Evolutionary conservation across 2,888 invertebrate genomes (phyloP).

Genomic region (Heliconius sara): DNA sequence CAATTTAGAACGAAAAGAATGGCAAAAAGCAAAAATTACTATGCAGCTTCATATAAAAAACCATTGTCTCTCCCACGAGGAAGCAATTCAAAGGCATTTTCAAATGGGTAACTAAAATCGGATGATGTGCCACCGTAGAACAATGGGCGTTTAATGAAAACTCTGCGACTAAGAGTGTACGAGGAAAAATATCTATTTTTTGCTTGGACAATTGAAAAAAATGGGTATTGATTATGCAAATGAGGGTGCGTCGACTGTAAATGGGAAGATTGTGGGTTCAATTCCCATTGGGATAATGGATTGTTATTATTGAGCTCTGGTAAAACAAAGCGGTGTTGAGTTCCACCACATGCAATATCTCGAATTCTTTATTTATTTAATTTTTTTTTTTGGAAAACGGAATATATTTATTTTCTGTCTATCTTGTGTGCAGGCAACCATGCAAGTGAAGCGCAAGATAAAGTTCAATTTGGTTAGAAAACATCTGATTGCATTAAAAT

Average conservation of each 20-base stretch:
- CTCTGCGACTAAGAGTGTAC: conserved; percentile 47
- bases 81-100: conserved; percentile 31
- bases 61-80: conserved; percentile 21
- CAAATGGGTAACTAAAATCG: conserved; percentile 38
- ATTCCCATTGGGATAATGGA: neutral
- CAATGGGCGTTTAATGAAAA: conserved; percentile 62
- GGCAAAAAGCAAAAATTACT: conserved; percentile 7
- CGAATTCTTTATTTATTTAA: neutral
- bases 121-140: conserved; percentile 48
- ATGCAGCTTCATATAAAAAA: conserved; percentile 17
- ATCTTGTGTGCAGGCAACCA: too few relatives aligned
- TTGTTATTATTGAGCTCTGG: too few relatives aligned
- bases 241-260: neutral
- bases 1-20: conserved; percentile 18
- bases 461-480: too few relatives aligned
- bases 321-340: neutral
- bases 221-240: neutral
- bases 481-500: too few relatives aligned
- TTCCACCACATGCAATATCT: neutral
- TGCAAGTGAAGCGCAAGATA: too few relatives aligned
- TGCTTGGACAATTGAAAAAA: conserved; percentile 31
- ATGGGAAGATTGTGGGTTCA: neutral
- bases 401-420: too few relatives aligned
- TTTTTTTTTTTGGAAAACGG: too few relatives aligned
- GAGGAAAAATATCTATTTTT: conserved; percentile 19